Conservation (phyloP, 2,888 invertebrate genomes). For the Listrodromus nycthemerus region DNA sequence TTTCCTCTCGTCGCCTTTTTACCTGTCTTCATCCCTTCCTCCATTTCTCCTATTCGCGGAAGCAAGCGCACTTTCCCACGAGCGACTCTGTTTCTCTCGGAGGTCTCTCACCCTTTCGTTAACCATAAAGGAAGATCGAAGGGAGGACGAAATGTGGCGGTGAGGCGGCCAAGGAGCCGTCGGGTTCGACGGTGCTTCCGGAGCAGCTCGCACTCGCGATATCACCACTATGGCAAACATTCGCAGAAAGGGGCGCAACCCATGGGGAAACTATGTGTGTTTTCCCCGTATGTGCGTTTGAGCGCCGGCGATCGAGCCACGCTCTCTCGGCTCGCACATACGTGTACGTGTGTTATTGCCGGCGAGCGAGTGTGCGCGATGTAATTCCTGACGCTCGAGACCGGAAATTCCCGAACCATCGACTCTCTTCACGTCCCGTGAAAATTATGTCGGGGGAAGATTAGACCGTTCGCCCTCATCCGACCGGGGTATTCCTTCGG, state of each 20-base stretch:
- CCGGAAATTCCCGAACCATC: conserved; percentile 50
- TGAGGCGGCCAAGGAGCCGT: conserved; percentile 15
- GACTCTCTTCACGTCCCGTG: conserved; percentile 46
- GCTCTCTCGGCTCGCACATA: neutral
- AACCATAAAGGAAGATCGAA: conserved; percentile 50
- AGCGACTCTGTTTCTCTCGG: conserved; percentile 13
- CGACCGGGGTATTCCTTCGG: conserved; percentile 7
- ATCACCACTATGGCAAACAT: conserved; percentile 55
- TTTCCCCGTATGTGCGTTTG: conserved; percentile 24
- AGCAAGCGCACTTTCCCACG: conserved; percentile 29
- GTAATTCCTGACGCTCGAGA: conserved; percentile 51
- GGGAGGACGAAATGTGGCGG: conserved; percentile 20
- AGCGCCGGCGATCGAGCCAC: neutral
- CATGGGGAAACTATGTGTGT: conserved; percentile 31
- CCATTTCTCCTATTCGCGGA: conserved; percentile 14
- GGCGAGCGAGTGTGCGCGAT: conserved; percentile 12
- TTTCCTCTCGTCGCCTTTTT: conserved; percentile 43
- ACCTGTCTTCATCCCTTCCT: conserved; percentile 10
- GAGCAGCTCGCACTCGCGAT: conserved; percentile 35
- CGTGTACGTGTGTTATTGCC: conserved; percentile 35
- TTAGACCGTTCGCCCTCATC: conserved; percentile 50
- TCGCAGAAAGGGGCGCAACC: conserved; percentile 32
- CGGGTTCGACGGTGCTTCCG: conserved; percentile 15
- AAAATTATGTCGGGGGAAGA: conserved; percentile 63
- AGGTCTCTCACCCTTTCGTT: neutral